phyloP scores from a whole-genome alignment of 2,888 invertebrate species.

The Cheilosia impressa region DNA sequence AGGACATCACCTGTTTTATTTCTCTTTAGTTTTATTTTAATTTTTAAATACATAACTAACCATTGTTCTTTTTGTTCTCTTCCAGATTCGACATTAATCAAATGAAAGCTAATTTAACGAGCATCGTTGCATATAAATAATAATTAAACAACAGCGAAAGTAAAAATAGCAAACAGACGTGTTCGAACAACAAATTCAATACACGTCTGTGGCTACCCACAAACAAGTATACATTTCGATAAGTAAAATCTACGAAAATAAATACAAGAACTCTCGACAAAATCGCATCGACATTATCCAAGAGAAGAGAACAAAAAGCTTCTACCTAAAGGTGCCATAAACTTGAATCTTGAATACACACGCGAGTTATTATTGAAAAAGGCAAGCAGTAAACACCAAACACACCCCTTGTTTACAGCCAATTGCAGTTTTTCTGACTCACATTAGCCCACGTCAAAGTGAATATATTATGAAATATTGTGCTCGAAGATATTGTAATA shows the following conservation, averaged over 20 bases:
- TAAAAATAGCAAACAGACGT: slow-evolving; percentile 60
- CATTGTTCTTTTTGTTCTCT: slow-evolving; percentile 15
- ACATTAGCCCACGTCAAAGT: slow-evolving; percentile 17
- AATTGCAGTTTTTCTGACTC: slow-evolving; percentile 51
- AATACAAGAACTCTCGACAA: slow-evolving; percentile 15
- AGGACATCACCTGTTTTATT: neutral
- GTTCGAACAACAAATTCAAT: slow-evolving; percentile 42
- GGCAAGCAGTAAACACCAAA: slow-evolving; percentile 25
- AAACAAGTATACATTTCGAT: slow-evolving; percentile 26
- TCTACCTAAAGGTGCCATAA: slow-evolving; percentile 8
- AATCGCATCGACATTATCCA: slow-evolving; percentile 19
- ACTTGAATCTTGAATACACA: slow-evolving; percentile 27
- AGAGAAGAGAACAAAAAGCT: slow-evolving; percentile 50
- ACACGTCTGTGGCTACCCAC: slow-evolving; percentile 58
- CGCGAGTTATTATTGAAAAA: neutral
- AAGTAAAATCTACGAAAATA: slow-evolving; percentile 17
- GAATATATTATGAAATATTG: slow-evolving; percentile 53
- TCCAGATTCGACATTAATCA: slow-evolving; percentile 62
- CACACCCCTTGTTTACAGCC: slow-evolving; percentile 63
- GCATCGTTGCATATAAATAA: slow-evolving; percentile 42
- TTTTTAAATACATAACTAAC: neutral
- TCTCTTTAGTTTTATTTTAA: neutral
- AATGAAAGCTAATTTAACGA: slow-evolving; percentile 24
- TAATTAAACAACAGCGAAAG: slow-evolving; percentile 20
- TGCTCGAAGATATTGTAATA: slow-evolving; percentile 11